phyloP scores from a whole-genome alignment of 2,888 invertebrate species.

The Heliconius ethilla region DNA sequence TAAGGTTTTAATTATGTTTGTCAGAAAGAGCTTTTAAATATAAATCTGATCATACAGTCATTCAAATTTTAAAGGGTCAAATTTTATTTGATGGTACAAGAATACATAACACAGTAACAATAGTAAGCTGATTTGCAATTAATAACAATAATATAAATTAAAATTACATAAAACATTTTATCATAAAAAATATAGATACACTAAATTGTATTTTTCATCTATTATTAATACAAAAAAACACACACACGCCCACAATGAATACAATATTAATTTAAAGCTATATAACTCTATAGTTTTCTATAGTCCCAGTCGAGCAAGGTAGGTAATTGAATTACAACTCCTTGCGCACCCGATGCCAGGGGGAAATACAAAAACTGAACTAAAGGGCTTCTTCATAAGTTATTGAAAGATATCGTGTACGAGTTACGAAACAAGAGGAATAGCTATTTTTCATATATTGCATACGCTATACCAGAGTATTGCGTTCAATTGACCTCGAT shows the following conservation, averaged over 20 bases:
- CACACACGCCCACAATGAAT: not conserved
- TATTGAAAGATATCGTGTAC: constrained; percentile 39
- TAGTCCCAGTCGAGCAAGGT: constrained; percentile 56
- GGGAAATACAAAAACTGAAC: constrained; percentile 44
- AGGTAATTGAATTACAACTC: constrained; percentile 74
- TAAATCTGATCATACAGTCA: too few species aligned
- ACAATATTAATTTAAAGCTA: not conserved
- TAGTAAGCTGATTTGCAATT: too few species aligned
- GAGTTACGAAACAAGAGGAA: constrained; percentile 12
- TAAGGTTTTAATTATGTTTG: too few species aligned
- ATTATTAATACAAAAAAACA: not conserved
- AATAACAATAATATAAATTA: too few species aligned
- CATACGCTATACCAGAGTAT: constrained; percentile 18
- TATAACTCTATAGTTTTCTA: constrained; percentile 41
- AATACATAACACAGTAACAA: too few species aligned
- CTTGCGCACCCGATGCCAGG: constrained; percentile 49
- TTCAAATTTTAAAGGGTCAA: too few species aligned
- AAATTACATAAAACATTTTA: too few species aligned
- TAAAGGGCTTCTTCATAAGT: constrained; percentile 67
- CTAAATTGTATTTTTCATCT: too few species aligned
- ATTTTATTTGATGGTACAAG: too few species aligned
- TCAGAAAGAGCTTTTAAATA: too few species aligned
- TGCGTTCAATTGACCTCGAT: constrained; percentile 26
- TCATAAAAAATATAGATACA: too few species aligned
- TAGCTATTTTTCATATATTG: constrained; percentile 32